Evolutionary conservation across 2,797 vertebrate genomes (phyloP).

Genomic region (Natrix natrix): DNA sequence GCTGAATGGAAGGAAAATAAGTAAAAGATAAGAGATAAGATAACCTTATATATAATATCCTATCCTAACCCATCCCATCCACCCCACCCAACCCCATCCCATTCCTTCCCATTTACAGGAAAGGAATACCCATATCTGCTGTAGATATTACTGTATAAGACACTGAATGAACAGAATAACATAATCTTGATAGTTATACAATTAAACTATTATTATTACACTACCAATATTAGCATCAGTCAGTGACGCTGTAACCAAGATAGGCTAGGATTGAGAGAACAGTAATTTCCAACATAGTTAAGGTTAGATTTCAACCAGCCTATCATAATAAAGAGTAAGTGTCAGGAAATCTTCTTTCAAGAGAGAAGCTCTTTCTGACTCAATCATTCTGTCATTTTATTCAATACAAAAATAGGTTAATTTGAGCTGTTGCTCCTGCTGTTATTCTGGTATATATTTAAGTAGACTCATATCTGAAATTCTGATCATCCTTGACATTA

Average conservation of each 20-base stretch:
- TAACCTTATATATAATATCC: neutral
- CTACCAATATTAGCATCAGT: neutral
- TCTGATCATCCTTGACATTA: neutral
- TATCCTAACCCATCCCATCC: neutral
- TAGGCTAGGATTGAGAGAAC: neutral
- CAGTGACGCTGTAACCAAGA: neutral
- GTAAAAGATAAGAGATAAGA: neutral
- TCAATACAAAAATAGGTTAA: neutral
- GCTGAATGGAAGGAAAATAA: neutral
- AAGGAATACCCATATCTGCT: neutral
- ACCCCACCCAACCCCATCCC: no score
- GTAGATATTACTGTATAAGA: neutral
- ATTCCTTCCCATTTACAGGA: neutral
- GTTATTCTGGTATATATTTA: neutral
- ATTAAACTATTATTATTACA: neutral
- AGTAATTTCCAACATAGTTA: neutral
- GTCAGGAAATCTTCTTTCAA: neutral
- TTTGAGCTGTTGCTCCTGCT: neutral
- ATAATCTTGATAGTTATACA: neutral
- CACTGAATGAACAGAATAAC: neutral
- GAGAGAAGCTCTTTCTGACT: neutral
- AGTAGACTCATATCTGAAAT: neutral
- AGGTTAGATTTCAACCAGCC: neutral
- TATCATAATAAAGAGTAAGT: neutral
- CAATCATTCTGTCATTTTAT: neutral